A percentile compares a stretch with the other conserved stretches of the same genome.
phyloP scores from a whole-genome alignment of 2,113 vertebrate species.

The Butorides virescens region DNA sequence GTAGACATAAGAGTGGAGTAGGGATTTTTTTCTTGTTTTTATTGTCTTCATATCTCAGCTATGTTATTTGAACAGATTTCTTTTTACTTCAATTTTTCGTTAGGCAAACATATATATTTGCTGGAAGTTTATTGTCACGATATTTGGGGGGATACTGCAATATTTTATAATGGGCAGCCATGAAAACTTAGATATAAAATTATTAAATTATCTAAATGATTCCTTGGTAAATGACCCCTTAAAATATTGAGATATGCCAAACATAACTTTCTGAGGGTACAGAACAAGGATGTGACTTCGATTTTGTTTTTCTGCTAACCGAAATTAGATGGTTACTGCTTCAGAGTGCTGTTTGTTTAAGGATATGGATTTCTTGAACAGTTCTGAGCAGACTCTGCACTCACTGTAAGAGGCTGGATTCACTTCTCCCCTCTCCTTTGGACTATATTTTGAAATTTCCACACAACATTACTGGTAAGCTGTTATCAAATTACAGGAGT shows the following conservation, averaged over 20 bases:
- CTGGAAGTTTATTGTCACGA: neutral
- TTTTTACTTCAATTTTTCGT: neutral
- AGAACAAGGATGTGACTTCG: neutral
- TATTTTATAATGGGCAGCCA: neutral
- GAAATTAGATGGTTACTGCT: neutral
- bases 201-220: neutral
- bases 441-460: neutral
- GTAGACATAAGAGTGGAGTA: neutral
- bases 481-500: neutral
- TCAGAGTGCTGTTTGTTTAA: neutral
- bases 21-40: neutral
- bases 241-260: neutral
- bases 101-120: neutral
- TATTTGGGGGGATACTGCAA: neutral
- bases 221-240: neutral
- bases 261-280: neutral
- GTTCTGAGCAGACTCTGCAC: neutral
- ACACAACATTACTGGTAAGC: neutral
- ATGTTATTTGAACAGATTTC: neutral
- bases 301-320: neutral
- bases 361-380: neutral
- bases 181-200: neutral
- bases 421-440: neutral
- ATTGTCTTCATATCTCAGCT: neutral
- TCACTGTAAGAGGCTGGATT: neutral